These are phyloP conservation scores for Cephus nigrinus DNA, from an alignment of 2,888 invertebrate genomes.

Conservation along the genomic window DNA sequence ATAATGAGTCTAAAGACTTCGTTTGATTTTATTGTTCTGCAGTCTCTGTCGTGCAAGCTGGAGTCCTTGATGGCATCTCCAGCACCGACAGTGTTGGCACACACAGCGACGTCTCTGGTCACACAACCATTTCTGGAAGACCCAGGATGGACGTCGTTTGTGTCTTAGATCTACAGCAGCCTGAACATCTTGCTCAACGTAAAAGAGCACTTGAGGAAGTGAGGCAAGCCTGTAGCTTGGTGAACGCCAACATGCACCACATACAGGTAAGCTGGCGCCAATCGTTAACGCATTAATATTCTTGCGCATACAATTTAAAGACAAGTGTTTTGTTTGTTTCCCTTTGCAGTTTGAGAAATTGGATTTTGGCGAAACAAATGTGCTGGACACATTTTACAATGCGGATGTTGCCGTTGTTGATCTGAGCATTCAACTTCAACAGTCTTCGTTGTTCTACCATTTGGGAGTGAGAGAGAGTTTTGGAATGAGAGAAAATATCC, in stretches of 20 bases:
- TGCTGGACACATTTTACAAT: slow-evolving; percentile 96
- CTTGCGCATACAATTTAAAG: neutral
- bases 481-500: slow-evolving; percentile 94
- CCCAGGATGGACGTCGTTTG: slow-evolving; percentile 90
- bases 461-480: slow-evolving; percentile 97
- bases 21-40: slow-evolving; percentile 9
- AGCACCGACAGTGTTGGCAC: slow-evolving; percentile 73
- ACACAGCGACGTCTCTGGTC: slow-evolving; percentile 72
- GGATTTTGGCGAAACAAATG: slow-evolving; percentile 97
- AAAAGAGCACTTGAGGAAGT: slow-evolving; percentile 88
- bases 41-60: slow-evolving; percentile 17
- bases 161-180: slow-evolving; percentile 83
- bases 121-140: slow-evolving; percentile 67
- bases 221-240: slow-evolving; percentile 80
- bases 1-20: neutral
- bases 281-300: neutral
- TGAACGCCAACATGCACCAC: slow-evolving; percentile 84
- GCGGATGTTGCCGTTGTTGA: slow-evolving; percentile 98
- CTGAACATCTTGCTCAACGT: slow-evolving; percentile 79
- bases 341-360: slow-evolving; percentile 89
- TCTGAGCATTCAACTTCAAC: slow-evolving; percentile 90
- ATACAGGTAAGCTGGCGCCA: slow-evolving; percentile 75
- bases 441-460: slow-evolving; percentile 94
- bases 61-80: slow-evolving; percentile 51
- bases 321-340: slow-evolving; percentile 6